Percentiles rank a stretch among this genome's conserved stretches.
Evolutionary conservation across 1,140 invertebrate species (phyloP).

Genomic region (Heliconius nattereri): DNA sequence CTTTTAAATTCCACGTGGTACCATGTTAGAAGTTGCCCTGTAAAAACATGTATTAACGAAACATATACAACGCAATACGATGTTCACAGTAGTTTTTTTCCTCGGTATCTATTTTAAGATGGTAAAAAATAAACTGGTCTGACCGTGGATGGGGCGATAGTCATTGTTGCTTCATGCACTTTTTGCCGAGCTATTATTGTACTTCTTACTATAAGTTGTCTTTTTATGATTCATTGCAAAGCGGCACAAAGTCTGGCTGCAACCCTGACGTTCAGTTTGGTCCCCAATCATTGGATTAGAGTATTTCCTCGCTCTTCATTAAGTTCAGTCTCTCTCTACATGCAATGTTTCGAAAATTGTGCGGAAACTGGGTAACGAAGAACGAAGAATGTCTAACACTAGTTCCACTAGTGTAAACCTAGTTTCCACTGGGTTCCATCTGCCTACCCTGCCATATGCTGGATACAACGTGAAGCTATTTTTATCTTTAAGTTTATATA

Average conservation of each 20-base stretch:
- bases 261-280: background rate
- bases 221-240: background rate
- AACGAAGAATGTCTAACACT: no score
- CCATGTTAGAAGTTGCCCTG: background rate
- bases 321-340: no score
- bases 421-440: no score
- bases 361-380: no score
- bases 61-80: background rate
- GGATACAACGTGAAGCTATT: no score
- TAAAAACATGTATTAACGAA: background rate
- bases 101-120: constrained; percentile 1
- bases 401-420: no score
- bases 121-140: constrained; percentile 13
- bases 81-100: background rate
- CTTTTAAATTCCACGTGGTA: background rate
- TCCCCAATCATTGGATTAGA: no score
- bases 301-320: no score
- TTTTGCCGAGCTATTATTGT: constrained; percentile 8
- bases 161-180: constrained; percentile 3
- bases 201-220: background rate
- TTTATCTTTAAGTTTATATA: no score
- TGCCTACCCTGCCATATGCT: no score
- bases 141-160: background rate
- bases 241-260: no score
- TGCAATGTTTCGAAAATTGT: no score